Evolutionary conservation across 1,140 invertebrate genomes (phyloP).

Genomic region (Drosophila pallidifrons): DNA sequence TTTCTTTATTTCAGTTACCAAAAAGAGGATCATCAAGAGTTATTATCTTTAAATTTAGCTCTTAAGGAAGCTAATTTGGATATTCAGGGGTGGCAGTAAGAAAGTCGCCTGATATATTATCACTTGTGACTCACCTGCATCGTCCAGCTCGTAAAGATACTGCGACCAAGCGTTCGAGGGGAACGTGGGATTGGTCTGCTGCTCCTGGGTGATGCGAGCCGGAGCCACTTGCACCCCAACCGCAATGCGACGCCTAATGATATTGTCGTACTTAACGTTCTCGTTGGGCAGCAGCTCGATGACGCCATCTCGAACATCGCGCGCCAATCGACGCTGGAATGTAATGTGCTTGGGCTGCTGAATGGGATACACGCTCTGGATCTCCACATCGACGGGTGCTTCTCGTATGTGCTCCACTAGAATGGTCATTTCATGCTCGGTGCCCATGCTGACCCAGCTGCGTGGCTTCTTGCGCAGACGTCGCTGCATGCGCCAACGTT

Average conservation of each 20-base stretch:
- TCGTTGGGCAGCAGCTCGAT: conserved; percentile 87
- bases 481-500: conserved; percentile 87
- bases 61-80: too few relatives aligned
- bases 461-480: conserved; percentile 88
- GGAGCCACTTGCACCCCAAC: conserved; percentile 86
- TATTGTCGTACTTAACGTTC: conserved; percentile 86
- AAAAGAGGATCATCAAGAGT: too few relatives aligned
- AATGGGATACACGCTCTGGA: conserved; percentile 87
- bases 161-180: conserved; percentile 89
- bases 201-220: conserved; percentile 83
- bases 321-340: conserved; percentile 84
- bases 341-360: conserved; percentile 84
- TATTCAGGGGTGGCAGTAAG: too few relatives aligned
- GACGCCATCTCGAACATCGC: conserved; percentile 88
- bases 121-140: conserved; percentile 53
- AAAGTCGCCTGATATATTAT: too few relatives aligned
- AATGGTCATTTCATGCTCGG: conserved; percentile 88
- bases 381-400: conserved; percentile 88
- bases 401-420: conserved; percentile 86
- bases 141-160: conserved; percentile 85
- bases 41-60: too few relatives aligned
- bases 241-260: conserved; percentile 87
- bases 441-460: conserved; percentile 88
- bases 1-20: too few relatives aligned
- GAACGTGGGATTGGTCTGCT: conserved; percentile 89